Conservation (phyloP, 2,888 invertebrate genomes). For the Cephus spinipes region DNA sequence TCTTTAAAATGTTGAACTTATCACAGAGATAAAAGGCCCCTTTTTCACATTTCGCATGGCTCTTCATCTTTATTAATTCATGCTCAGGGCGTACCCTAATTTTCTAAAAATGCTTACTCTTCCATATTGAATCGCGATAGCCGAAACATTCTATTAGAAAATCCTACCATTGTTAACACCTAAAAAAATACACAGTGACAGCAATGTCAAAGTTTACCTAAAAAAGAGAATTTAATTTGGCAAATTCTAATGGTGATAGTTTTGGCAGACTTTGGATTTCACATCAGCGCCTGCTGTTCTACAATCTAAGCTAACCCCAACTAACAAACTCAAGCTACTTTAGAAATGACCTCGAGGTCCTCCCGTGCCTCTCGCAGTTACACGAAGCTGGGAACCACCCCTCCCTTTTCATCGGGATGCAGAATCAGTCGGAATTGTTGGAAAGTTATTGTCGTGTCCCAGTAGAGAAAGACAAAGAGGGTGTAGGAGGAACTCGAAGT, state of each 20-base stretch:
- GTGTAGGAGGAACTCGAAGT: neutral
- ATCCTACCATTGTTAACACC: neutral
- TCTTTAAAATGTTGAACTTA: neutral
- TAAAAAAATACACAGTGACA: neutral
- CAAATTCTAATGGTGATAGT: neutral
- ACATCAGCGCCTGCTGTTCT: neutral
- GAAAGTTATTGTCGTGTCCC: neutral
- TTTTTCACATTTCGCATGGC: neutral
- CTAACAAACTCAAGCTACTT: neutral
- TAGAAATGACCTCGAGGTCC: neutral
- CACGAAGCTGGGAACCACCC: neutral
- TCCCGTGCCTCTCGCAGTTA: neutral
- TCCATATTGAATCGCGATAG: too few species aligned
- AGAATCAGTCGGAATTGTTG: slow-evolving; percentile 37
- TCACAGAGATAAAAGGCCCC: neutral
- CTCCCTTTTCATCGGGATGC: slow-evolving; percentile 35
- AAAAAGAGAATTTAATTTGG: neutral
- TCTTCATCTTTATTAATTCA: neutral
- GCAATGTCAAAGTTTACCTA: neutral
- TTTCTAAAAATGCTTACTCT: too few species aligned
- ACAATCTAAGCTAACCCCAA: neutral
- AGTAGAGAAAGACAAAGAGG: neutral
- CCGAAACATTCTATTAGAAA: neutral
- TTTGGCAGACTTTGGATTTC: neutral
- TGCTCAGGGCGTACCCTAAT: neutral